These are phyloP conservation scores for Meliscaeva auricollis DNA, from an alignment of 2,888 invertebrate species.

Conservation along the genomic window DNA sequence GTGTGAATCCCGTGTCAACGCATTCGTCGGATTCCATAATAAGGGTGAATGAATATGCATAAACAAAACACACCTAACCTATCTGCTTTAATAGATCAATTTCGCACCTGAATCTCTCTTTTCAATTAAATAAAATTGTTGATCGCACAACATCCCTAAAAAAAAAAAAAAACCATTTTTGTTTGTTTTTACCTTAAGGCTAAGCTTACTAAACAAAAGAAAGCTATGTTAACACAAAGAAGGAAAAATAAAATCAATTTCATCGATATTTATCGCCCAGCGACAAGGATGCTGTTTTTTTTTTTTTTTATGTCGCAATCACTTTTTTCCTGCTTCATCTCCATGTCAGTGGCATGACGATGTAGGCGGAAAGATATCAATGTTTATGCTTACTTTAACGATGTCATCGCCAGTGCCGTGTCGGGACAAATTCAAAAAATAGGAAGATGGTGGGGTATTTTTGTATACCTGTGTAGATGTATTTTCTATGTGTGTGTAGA, in stretches of 20 bases:
- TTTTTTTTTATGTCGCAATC: conserved; percentile 31
- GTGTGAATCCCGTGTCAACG: no score
- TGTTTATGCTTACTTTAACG: conserved; percentile 58
- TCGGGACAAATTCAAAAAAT: not conserved
- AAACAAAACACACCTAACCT: no score
- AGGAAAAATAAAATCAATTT: conserved; percentile 60
- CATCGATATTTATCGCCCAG: conserved; percentile 67
- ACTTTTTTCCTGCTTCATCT: conserved; percentile 13
- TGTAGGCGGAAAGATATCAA: conserved; percentile 39
- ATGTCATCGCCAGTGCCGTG: conserved; percentile 19
- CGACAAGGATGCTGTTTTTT: conserved; percentile 37
- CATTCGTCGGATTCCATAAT: no score
- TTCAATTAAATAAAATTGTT: conserved; percentile 66
- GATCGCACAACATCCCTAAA: conserved; percentile 17
- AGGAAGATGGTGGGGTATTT: conserved; percentile 24
- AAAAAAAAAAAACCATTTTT: conserved; percentile 10
- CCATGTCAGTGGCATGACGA: not conserved
- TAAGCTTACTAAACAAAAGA: conserved; percentile 47
- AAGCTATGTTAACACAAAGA: conserved; percentile 44
- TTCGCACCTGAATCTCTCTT: conserved; percentile 5
- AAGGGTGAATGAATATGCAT: no score
- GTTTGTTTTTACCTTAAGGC: conserved; percentile 63
- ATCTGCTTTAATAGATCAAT: no score
- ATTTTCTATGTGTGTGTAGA: conserved; percentile 5
- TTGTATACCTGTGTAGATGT: conserved; percentile 4